A percentile compares a stretch with the other conserved stretches of the same genome.
Evolutionary conservation across 2,113 vertebrate genomes (phyloP).

Genomic region (Campylorhamphus procurvoides): DNA sequence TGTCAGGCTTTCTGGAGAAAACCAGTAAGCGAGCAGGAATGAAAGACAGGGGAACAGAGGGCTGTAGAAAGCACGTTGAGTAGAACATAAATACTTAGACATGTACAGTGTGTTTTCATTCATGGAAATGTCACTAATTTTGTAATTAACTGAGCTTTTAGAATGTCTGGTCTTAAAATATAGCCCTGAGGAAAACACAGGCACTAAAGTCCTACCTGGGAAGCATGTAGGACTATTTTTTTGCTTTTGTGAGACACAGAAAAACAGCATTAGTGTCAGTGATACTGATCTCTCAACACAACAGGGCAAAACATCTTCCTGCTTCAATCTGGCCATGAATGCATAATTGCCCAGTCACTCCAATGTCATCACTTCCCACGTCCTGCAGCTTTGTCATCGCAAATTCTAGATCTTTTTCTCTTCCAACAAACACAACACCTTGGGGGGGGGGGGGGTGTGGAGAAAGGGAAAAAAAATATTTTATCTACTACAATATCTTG

Average conservation of each 20-base stretch:
- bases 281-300: neutral
- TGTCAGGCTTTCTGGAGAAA: neutral
- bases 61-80: neutral
- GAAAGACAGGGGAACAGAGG: rapidly evolving
- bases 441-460: too few relatives aligned
- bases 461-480: neutral
- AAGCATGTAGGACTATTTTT: neutral
- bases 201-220: neutral
- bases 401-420: neutral
- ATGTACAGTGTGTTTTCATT: neutral
- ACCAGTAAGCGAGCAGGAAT: neutral
- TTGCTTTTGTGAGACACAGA: neutral
- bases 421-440: neutral
- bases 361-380: neutral
- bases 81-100: neutral
- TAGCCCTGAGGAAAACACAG: neutral
- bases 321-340: neutral
- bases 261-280: neutral
- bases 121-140: neutral
- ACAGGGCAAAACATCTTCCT: neutral
- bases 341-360: neutral
- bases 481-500: neutral
- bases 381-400: neutral
- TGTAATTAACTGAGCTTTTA: neutral
- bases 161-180: neutral